Base-by-base conservation (phyloP, 2,113 vertebrate species). In the Rafetus swinhoei region DNA sequence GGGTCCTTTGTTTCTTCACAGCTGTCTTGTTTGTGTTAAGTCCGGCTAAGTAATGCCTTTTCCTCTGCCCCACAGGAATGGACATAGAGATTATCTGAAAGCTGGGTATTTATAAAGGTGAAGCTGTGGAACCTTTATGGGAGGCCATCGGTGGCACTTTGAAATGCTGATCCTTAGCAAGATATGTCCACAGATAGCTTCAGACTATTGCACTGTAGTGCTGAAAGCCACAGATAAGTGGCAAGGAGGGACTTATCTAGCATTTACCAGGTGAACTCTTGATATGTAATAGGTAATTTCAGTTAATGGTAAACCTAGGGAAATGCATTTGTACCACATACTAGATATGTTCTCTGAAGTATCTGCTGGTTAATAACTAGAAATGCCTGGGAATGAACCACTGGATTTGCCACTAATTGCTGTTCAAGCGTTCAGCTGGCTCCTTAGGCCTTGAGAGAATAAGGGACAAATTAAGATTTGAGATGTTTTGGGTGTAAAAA, bases 361-460 rank as follows among this genome's bases (percentile, higher is more conserved):
- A 27, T 24, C 85, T 50, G 81, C 81, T 79, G 39, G 25, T 89
- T 88, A 86, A 3, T 90, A 89, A 54, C n/a, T 87, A 89, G 50
- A 25, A 87, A 82, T 27, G 79, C 15, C n/a, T 32, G 80, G 87
- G 74, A 72, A 79, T 65, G 86, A 94, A 79, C 16, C 45, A 45
- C 45, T 25, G 59, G 29, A 6, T 90, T 94, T 92, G 65, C 81
- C 77, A 89, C 1, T 0, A 81, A 54, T 81, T 84, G 24, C 25
- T 32, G 32, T 87, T 87, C 85, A 86, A 50, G 69, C 39, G 12
- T 89, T 90, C 86, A 74, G 22, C 83, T 60, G 81, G 21, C 82
- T 97, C 85, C 74, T 27, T 0, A 60, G 60, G 29, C 85, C n/a
- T 39, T 92, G 90, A 90, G 96, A n/a, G 62, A 95, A 93, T 56